These are phyloP conservation scores for Saxidomus purpurata DNA, from an alignment of 1,140 invertebrate genomes.

Conservation along the genomic window DNA sequence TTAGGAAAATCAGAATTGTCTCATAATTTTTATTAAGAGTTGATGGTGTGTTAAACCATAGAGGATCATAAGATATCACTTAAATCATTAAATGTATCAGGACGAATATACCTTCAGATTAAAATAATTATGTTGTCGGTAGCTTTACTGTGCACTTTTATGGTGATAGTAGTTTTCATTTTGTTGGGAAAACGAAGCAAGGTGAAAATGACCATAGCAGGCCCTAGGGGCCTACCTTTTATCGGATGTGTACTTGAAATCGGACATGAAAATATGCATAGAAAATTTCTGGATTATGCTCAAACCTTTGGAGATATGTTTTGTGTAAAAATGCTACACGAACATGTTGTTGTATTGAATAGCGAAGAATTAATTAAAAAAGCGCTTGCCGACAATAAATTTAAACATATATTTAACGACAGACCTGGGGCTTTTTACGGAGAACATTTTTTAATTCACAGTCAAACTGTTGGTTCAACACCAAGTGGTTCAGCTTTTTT, in stretches of 20 bases:
- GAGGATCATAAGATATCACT: too few relatives aligned
- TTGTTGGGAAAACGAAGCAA: background rate
- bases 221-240: background rate
- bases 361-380: background rate
- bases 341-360: constrained; percentile 18
- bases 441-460: background rate
- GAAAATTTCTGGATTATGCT: background rate
- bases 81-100: too few relatives aligned
- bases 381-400: background rate
- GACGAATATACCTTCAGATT: too few relatives aligned
- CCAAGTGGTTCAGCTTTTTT: background rate
- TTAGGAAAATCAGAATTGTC: too few relatives aligned
- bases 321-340: background rate
- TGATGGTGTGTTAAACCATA: too few relatives aligned
- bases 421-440: constrained; percentile 10
- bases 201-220: background rate
- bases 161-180: too few relatives aligned
- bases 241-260: constrained; percentile 9
- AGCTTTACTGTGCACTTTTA: background rate
- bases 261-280: constrained; percentile 13
- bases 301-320: background rate
- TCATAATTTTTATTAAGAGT: too few relatives aligned
- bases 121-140: background rate
- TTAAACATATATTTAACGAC: background rate
- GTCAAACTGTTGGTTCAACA: background rate